Conservation (phyloP, 2,888 invertebrate genomes). For the Abscondita cerata region DNA sequence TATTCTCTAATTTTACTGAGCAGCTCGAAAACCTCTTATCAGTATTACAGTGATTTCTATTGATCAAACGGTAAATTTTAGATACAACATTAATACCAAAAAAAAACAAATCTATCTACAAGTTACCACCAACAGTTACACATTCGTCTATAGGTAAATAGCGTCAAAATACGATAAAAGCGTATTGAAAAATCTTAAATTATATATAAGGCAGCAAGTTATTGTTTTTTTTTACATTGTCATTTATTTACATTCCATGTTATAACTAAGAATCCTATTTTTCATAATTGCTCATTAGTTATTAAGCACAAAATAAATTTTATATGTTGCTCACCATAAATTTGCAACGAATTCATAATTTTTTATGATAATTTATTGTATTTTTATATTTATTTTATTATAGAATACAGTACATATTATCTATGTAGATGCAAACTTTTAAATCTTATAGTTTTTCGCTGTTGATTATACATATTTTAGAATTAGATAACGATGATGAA, state of each 20-base stretch:
- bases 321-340: constrained; percentile 12
- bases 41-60: too few relatives aligned
- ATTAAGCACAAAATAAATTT: constrained; percentile 6
- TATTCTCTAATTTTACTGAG: neutral
- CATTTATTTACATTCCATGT: constrained; percentile 18
- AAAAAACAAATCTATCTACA: neutral
- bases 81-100: too few relatives aligned
- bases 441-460: too few relatives aligned
- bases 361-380: constrained; percentile 19
- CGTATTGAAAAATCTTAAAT: too few relatives aligned
- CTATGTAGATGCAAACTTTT: neutral
- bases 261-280: neutral
- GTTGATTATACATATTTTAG: neutral
- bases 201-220: too few relatives aligned
- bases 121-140: too few relatives aligned
- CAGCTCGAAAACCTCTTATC: too few relatives aligned
- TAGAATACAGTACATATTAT: too few relatives aligned
- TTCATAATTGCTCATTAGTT: constrained; percentile 14
- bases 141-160: too few relatives aligned
- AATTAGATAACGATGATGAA: neutral
- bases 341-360: constrained; percentile 8
- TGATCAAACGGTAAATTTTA: too few relatives aligned
- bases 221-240: neutral
- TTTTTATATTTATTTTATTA: constrained; percentile 14
- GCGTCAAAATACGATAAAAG: too few relatives aligned